Evolutionary conservation across 2,888 invertebrate genomes (phyloP), one percentile per base, ranked within the genome.

Genomic region (Pollenia angustigena): DNA sequence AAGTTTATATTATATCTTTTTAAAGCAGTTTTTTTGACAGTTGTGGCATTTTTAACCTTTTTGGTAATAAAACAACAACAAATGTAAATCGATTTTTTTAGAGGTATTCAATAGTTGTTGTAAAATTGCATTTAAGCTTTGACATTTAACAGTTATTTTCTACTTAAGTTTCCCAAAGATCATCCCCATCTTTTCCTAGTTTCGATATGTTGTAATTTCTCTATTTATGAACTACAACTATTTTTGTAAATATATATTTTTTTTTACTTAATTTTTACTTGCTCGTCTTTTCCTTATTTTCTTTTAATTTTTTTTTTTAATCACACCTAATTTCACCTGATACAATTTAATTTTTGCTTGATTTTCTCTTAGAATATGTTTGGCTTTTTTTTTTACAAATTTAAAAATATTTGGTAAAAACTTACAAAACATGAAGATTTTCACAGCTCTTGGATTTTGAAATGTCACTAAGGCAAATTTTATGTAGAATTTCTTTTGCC

Each of bases 401-500:
- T 10, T 69, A 54, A 46, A 42, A 58, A 44, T 66, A 23, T 6
- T 68, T 54, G 14, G 14, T 60, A 18, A 16, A 58, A 74, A 76
- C 58, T 88, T 95, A 97, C 89, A 97, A 94, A 88, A 97, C 97
- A 92, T 97, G 97, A 86, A 97, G 94, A 93, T 97, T 97, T 93
- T 97, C 97, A 93, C 97, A 97, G 85, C 97, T 97, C 93, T 97
- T 97, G 12, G 97, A 97, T 93, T 97, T 97, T 85, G 96, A 95
- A 90, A 96, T 96, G 93, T 97, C 97, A 91, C 96, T 97, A 92
- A 97, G 95, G 93, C 97, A 97, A 92, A 97, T 97, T 94, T 97
- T 97, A 92, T 97, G 97, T 18, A 97, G 94, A 76, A 97, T 95
- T 92, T 97, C 97, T 89, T 96, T 95, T 11, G 97, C 97, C 90